Evolutionary conservation across 2,888 invertebrate species (phyloP).

Genomic region (Cyaniris semiargus): DNA sequence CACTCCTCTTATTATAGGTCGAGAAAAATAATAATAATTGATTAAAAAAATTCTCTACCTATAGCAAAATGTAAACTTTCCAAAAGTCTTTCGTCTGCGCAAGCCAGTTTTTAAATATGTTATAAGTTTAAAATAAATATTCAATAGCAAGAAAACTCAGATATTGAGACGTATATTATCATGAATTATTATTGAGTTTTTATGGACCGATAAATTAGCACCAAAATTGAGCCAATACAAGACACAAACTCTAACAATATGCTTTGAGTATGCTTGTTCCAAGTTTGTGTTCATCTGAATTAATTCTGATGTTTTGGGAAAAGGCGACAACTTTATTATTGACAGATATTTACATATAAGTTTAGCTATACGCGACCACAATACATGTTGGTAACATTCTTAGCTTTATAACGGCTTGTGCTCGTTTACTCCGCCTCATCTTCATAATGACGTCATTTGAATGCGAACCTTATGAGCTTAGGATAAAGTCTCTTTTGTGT

Average conservation of each 20-base stretch:
- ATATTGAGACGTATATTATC: background rate
- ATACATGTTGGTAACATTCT: constrained; percentile 68
- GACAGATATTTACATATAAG: constrained; percentile 14
- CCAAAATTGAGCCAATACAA: constrained; percentile 15
- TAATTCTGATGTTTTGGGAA: background rate
- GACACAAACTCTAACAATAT: background rate
- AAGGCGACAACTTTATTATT: background rate
- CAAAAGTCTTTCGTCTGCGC: background rate
- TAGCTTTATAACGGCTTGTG: constrained; percentile 64
- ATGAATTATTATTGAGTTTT: background rate
- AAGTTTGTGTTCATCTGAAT: background rate
- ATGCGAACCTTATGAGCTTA: constrained; percentile 42
- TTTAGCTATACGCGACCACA: constrained; percentile 45
- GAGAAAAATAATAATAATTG: too few relatives aligned
- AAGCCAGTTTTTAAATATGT: background rate
- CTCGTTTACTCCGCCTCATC: constrained; percentile 57
- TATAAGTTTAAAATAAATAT: background rate
- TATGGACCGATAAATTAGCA: constrained; percentile 22
- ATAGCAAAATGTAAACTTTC: too few relatives aligned
- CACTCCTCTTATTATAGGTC: too few relatives aligned
- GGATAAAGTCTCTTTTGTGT: constrained; percentile 49
- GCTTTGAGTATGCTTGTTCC: background rate
- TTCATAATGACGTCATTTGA: constrained; percentile 39
- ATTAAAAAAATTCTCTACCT: too few relatives aligned
- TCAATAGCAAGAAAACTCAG: background rate